Conservation (phyloP, 2,113 vertebrate species). For the Tricholaema leucomelas region DNA sequence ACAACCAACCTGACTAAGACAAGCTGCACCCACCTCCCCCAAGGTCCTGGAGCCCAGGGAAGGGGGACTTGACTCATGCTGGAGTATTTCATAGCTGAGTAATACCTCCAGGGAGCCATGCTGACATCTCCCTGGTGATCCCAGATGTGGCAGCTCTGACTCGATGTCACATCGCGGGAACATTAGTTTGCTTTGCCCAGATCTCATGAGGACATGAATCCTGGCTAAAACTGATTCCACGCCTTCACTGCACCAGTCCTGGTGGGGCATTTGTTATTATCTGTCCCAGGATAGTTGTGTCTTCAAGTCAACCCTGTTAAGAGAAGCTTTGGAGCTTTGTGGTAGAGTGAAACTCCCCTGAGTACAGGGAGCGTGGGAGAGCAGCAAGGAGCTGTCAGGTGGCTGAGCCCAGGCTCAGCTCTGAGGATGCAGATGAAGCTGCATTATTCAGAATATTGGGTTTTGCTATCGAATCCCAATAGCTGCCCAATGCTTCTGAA, state of each 20-base stretch:
- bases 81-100: not conserved
- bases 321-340: not conserved
- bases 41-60: not conserved
- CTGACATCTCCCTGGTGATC: not conserved
- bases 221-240: not conserved
- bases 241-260: not conserved
- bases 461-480: not conserved
- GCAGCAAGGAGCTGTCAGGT: not conserved
- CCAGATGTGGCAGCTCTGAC: not conserved
- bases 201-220: fast-evolving
- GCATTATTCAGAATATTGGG: not conserved
- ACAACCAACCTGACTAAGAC: not conserved
- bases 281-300: not conserved
- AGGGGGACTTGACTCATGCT: fast-evolving
- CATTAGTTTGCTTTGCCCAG: not conserved
- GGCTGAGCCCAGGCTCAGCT: not conserved
- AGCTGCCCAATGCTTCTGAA: not conserved
- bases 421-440: not conserved
- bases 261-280: not conserved
- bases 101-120: fast-evolving
- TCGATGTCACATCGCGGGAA: not conserved
- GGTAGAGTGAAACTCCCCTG: fast-evolving
- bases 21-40: not conserved
- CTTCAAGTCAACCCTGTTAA: not conserved
- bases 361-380: not conserved